Evolutionary conservation across 1,140 invertebrate species (phyloP), one percentile per base, ranked within the genome.

Genomic region (Hypothenemus hampei): DNA sequence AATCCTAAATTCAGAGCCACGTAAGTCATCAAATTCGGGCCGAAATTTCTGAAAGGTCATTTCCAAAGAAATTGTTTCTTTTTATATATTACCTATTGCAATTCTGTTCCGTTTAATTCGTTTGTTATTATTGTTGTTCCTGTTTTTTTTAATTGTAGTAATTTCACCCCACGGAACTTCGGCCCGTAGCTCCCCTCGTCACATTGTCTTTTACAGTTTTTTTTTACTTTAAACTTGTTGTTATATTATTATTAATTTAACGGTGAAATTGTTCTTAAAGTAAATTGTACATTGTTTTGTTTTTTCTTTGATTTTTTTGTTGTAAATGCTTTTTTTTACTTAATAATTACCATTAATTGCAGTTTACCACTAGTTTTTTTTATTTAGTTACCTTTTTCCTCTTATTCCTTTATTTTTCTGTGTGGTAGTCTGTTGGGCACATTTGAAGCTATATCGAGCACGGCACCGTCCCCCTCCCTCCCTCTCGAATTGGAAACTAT

Each of bases 341-440:
- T 77, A 80, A 80, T 81, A 80, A 80, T n/a, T 80, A 81, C 78
- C 78, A 80, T 73, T 78, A 77, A 77, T 78, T 79, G 76, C 78
- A 80, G 77, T 81, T 80, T 77, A 75, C 75, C 71, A 57, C 66
- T 69, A 72, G 74, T 78, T 76, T 79, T 75, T 77, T 77, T 77
- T 79, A 16, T 76, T 77, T 74, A 75, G 61, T 70, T 73, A 72
- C 71, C 63, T 46, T 46, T 15, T 13, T 46, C 40, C 21, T 21
- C 21, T 21, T 43, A 21, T 43, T 37, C 6, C 18, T 37, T 15
- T n/a, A 13, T n/a, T 13, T 37, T 16, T n/a, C 35, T 37, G 35
- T 37, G 35, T 37, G 26, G 26, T 29, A n/a, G 6, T 7, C n/a
- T 29, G 16, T 40, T 13, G 16, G 0, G 5, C 13, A 19, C 4